A percentile compares a stretch with the other conserved stretches of the same genome.
Evolutionary conservation across 2,797 vertebrate species (phyloP).

Genomic region (Danio choprae): DNA sequence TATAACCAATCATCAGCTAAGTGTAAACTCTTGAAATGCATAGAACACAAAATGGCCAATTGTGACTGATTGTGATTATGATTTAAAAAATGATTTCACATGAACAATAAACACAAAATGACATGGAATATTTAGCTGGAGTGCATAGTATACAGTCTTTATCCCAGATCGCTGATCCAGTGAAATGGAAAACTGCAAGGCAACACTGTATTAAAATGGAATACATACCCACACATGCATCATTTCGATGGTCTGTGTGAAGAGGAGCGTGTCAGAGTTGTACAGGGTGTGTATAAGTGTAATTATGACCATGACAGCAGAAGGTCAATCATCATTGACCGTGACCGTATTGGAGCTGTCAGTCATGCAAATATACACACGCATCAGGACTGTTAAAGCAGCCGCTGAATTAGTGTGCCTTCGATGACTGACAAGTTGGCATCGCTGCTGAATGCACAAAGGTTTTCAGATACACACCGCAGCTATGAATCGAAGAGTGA

Average conservation of each 20-base stretch:
- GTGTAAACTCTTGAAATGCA: background rate
- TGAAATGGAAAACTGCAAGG: background rate
- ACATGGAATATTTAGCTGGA: background rate
- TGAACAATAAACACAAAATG: slow-evolving; percentile 49
- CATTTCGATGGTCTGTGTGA: slow-evolving; percentile 5
- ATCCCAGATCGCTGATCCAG: background rate
- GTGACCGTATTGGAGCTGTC: slow-evolving; percentile 37
- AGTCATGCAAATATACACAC: slow-evolving; percentile 31
- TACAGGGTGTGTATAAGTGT: slow-evolving; percentile 15
- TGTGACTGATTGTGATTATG: slow-evolving; percentile 9
- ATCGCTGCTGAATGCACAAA: slow-evolving; percentile 50
- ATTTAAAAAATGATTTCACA: slow-evolving; percentile 50
- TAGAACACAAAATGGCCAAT: background rate
- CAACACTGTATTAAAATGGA: slow-evolving; percentile 1
- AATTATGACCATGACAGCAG: slow-evolving; percentile 39
- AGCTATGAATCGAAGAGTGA: slow-evolving; percentile 48
- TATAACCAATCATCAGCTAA: no score
- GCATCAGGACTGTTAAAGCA: slow-evolving; percentile 31
- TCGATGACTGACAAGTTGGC: slow-evolving; percentile 42
- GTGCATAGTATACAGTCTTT: background rate
- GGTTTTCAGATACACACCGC: slow-evolving; percentile 1
- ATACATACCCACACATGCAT: background rate
- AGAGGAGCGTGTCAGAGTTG: slow-evolving; percentile 14
- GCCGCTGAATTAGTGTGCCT: slow-evolving; percentile 30
- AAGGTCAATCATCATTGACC: slow-evolving; percentile 39